Evolutionary conservation across 2,797 vertebrate species (phyloP).

Genomic region (Cichlasoma orientale): DNA sequence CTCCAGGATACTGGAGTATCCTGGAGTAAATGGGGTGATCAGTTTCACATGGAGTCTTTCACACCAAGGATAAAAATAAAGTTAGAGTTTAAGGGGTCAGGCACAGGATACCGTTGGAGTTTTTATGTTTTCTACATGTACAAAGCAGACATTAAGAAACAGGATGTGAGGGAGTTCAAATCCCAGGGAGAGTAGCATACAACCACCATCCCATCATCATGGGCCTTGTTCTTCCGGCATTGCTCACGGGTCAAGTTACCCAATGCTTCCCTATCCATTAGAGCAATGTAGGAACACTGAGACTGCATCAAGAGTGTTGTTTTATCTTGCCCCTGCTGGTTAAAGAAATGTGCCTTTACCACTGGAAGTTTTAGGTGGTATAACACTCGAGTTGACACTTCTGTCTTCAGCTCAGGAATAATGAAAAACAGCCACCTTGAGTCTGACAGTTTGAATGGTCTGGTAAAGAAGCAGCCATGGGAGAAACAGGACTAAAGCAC

Average conservation of each 20-base stretch:
- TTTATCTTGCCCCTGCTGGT: constrained; percentile 12
- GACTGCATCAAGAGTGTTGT: constrained; percentile 8
- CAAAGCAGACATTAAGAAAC: constrained; percentile 50
- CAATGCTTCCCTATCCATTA: constrained; percentile 19
- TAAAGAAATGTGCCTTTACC: neutral
- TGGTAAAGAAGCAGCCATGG: constrained; percentile 2
- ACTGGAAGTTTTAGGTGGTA: constrained; percentile 2
- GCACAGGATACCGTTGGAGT: constrained; percentile 14
- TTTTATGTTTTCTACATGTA: constrained; percentile 43
- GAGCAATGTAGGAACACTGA: constrained; percentile 13
- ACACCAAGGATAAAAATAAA: constrained; percentile 49
- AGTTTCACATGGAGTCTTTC: constrained; percentile 10
- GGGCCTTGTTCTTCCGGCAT: constrained; percentile 34
- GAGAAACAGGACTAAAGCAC: constrained; percentile 2
- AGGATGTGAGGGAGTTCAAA: constrained; percentile 71
- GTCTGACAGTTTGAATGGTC: constrained; percentile 18
- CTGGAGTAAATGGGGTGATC: neutral
- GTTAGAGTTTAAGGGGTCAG: constrained; percentile 31
- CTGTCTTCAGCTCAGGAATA: constrained; percentile 15
- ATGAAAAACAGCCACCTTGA: neutral
- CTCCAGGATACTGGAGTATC: neutral
- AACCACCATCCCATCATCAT: constrained; percentile 36
- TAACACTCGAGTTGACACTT: constrained; percentile 1
- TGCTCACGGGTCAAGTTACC: constrained; percentile 52
- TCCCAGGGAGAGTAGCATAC: constrained; percentile 45